Evolutionary conservation across 2,888 invertebrate genomes (phyloP).

Genomic region (Dryococelus australis): DNA sequence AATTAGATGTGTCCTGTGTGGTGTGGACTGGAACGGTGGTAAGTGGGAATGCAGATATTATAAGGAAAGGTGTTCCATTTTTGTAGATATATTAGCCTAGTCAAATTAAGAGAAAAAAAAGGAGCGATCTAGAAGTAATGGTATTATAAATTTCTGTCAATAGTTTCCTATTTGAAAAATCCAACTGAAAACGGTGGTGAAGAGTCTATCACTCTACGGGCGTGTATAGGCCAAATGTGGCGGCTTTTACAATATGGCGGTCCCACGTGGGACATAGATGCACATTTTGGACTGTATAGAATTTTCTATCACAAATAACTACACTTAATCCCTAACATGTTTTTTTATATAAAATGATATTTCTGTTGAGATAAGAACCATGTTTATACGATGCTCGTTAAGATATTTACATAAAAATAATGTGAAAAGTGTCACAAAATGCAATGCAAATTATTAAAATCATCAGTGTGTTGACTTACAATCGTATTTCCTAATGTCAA

Average conservation of each 20-base stretch:
- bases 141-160: not conserved
- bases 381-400: not conserved
- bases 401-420: too few relatives aligned
- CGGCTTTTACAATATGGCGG: too few relatives aligned
- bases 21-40: too few relatives aligned
- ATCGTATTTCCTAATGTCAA: too few relatives aligned
- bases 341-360: not conserved
- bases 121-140: not conserved
- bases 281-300: not conserved
- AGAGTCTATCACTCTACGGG: conserved; percentile 17
- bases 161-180: not conserved
- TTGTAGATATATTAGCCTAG: not conserved
- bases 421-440: too few relatives aligned
- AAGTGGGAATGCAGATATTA: too few relatives aligned
- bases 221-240: not conserved
- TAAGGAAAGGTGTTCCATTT: too few relatives aligned
- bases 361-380: not conserved
- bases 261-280: not conserved
- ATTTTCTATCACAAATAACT: not conserved
- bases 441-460: too few relatives aligned
- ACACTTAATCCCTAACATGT: not conserved
- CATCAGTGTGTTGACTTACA: too few relatives aligned
- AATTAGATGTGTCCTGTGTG: too few relatives aligned
- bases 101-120: not conserved
- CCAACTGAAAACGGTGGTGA: conserved; percentile 4